Base-by-base conservation (phyloP, 2,797 vertebrate species). In the Ceryle rudis region DNA sequence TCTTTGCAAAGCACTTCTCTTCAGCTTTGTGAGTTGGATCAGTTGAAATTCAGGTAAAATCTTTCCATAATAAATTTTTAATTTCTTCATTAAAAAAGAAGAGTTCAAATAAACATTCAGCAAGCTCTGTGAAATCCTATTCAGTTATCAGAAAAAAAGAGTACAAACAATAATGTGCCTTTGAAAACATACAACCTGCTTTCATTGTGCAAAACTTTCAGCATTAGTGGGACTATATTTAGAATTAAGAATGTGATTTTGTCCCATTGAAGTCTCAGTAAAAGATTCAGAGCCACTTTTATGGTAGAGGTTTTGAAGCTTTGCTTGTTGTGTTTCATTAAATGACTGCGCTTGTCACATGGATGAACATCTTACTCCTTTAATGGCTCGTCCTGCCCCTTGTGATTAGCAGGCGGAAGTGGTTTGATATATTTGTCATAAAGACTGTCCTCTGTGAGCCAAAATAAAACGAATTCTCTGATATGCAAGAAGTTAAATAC, bases 381-480 rank as follows among this genome's bases (percentile, higher is more conserved):
- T 65, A 71, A 58, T 51, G 91, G 91, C 47, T 72, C 2, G 7
- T n/a, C 67, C 81, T 95, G 81, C 78, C 95, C 93, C 95, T 92
- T 82, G 93, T 91, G 95, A 93, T 92, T 94, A 91, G 89, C 83
- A 90, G 71, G 33, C 9, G 22, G 93, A 96, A 94, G 64, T 2
- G 2, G 89, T 93, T 92, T 97, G 91, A 93, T 94, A 35, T 65
- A 61, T 94, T 92, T 93, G 71, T 96, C 84, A 93, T 35, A 95
- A 89, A 82, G 72, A 17, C 37, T 89, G 57, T 93, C 81, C 75
- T 96, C 51, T 89, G 64, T 91, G 74, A 96, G 81, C 67, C 91
- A 94, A 95, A 96, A 91, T 51, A 78, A 70, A 92, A 83, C 0
- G 2, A 52, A 22, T 41, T 85, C 47, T 95, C 65, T 92, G 84